Evolutionary conservation across 1,140 invertebrate genomes (phyloP), one percentile per base, ranked within the genome.

Genomic region (Andricus grossulariae): DNA sequence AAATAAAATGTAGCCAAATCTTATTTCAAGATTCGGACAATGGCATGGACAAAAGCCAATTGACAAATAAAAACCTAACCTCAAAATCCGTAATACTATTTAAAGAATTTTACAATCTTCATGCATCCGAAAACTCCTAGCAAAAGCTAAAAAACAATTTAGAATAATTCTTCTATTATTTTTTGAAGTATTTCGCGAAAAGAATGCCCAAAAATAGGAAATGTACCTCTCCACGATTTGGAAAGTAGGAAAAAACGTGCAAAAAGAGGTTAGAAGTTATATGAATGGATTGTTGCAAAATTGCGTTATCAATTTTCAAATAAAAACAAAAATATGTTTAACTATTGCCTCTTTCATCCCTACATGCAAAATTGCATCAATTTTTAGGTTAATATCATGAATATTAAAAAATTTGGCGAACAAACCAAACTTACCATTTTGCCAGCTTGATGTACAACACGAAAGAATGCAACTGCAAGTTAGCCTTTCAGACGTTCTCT

Each of bases 361-460:
- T 51, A 3, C 12, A 16, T 32, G 3, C 1, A 73, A 66, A 70
- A 75, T 73, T 54, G 19, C 8, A 10, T 73, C n/a, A 18, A 50
- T 73, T 80, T 73, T 19, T 45, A n/a, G 10, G 72, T 66, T 77
- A n/a, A 3, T n/a, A 66, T 39, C 12, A 72, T 5, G 4, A 66
- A 75, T 80, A 80, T 75, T 72, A 73, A 25, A 8, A 18, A 57
- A 77, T 80, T 80, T 39, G 19, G 21, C 49, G 66, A 32, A 73
- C 54, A 18, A 2, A 75, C 57, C 55, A 11, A 15, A 75, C 79
- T 75, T 75, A 80, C 79, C 79, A 80, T 80, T 80, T 77, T 77
- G 79, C 45, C 45, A 71, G 73, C 55, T 75, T 70, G 60, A 66
- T 66, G 60, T 66, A 13, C 32, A 66, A 39, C 60, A 66, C 60